Base-by-base conservation (phyloP, 2,888 invertebrate species). In the Parnassius glacialis region DNA sequence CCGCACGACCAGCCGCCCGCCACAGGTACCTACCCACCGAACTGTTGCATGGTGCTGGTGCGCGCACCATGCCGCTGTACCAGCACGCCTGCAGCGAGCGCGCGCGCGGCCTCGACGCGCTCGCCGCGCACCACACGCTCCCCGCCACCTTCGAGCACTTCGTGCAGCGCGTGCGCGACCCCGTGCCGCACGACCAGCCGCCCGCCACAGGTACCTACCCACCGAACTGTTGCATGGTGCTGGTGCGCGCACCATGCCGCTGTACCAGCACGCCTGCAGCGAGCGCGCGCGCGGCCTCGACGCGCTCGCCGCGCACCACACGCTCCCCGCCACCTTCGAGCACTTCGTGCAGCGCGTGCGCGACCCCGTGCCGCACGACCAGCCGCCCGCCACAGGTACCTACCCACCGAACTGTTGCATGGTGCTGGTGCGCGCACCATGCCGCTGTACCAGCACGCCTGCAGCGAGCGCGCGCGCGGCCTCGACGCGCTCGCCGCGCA, bases 111-210 rank as follows among this genome's bases (percentile, higher is more conserved):
- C 92, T 99, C 68, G 96, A 96, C 76, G 96, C 95, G 58, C 95
- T 99, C 42, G 96, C 97, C 62, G 93, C 94, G 65, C 94, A 96
- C 73, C 97, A 98, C 88, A 96, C 96, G n/a, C n/a, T n/a, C 80
- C 94, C 95, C 64, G 95, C 96, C 68, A 97, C 97, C 59, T 99
- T 97, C 90, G 99, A 99, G 89, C 95, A 95, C 69, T 99, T 90
- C 81, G 88, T 90, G 64, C 75, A 85, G 74, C 75, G 86, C 48
- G 70, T 90, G 65, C 79, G 89, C 52, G 87, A 89, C 47, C 90
- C 90, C 34, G 67, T 73, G 59, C 70, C 72, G 50, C 63, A 20
- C 16, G 16, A 20, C 16, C 16, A 20, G 1, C 16, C 69, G 42
- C 61, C 41, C 57, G 43, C 43, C 10, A 11, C 47, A 41, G 59